phyloP scores from a whole-genome alignment of 1,140 invertebrate genomes.

The Coptotermes formosanus region DNA sequence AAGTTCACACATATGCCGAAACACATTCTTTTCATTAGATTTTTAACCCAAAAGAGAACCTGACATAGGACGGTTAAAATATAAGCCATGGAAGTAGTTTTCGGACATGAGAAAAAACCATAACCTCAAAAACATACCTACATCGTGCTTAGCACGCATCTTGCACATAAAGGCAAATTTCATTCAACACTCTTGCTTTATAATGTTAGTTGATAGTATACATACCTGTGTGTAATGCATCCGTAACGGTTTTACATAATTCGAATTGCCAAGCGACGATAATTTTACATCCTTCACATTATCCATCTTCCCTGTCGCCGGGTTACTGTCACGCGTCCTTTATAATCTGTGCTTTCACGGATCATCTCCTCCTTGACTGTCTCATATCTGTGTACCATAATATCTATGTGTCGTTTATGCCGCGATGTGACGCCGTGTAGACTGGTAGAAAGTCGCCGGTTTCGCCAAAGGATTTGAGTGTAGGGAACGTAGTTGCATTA shows the following conservation, averaged over 20 bases:
- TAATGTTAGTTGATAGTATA: background rate
- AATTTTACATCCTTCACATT: background rate
- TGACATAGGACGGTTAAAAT: background rate
- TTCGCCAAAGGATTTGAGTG: too few relatives aligned
- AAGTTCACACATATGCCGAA: too few relatives aligned
- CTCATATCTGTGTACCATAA: too few relatives aligned
- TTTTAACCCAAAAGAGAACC: background rate
- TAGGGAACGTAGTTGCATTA: too few relatives aligned
- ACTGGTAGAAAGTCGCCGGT: too few relatives aligned
- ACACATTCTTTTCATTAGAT: too few relatives aligned
- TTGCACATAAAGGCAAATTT: background rate
- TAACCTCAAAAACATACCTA: background rate
- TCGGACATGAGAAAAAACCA: background rate
- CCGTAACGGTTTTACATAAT: background rate
- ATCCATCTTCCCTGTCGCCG: background rate
- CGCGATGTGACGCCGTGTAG: too few relatives aligned
- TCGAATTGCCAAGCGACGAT: background rate
- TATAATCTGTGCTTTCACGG: too few relatives aligned
- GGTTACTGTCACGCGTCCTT: too few relatives aligned
- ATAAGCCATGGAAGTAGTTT: background rate
- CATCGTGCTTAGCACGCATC: background rate
- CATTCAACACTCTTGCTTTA: background rate
- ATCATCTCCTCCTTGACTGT: too few relatives aligned
- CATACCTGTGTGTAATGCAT: slow-evolving; percentile 3
- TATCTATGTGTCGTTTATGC: too few relatives aligned